phyloP scores from a whole-genome alignment of 2,888 invertebrate species.

The Andrena marginata region DNA sequence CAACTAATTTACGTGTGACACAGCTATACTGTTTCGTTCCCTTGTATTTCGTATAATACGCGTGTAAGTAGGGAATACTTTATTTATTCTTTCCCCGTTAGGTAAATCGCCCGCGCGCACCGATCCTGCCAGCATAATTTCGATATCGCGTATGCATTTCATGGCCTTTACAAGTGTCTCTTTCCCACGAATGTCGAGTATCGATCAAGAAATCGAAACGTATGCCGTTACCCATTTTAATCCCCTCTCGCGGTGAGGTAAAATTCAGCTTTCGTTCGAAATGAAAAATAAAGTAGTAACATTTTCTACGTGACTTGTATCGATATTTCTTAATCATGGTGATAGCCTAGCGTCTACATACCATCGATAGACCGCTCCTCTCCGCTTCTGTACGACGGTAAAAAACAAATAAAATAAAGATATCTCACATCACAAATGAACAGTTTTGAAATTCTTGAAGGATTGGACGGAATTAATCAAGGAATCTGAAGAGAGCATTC shows the following conservation, averaged over 20 bases:
- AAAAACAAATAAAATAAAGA: conserved; percentile 38
- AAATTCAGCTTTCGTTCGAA: conserved; percentile 17
- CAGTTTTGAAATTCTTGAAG: conserved; percentile 50
- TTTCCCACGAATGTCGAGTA: conserved; percentile 1
- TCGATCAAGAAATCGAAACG: neutral
- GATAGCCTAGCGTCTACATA: conserved; percentile 21
- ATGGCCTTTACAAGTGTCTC: conserved; percentile 13
- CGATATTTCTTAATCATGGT: conserved; percentile 23
- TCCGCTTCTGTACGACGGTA: conserved; percentile 33
- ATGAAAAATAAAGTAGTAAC: neutral
- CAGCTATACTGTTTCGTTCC: conserved; percentile 19
- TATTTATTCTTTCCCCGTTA: conserved; percentile 34
- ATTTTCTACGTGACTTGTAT: conserved; percentile 5
- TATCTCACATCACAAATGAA: conserved; percentile 72
- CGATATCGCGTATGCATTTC: conserved; percentile 17
- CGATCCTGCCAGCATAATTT: conserved; percentile 26
- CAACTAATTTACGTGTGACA: conserved; percentile 30
- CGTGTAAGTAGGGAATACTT: conserved; percentile 9
- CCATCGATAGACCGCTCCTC: conserved; percentile 24
- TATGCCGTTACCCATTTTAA: neutral
- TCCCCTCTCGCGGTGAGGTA: neutral
- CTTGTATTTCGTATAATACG: conserved; percentile 11
- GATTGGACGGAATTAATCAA: conserved; percentile 5
- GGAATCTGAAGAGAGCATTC: conserved; percentile 11
- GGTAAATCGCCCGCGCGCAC: neutral